These are phyloP conservation scores for Ophion ellenae DNA, from an alignment of 2,888 invertebrate genomes.

Conservation along the genomic window DNA sequence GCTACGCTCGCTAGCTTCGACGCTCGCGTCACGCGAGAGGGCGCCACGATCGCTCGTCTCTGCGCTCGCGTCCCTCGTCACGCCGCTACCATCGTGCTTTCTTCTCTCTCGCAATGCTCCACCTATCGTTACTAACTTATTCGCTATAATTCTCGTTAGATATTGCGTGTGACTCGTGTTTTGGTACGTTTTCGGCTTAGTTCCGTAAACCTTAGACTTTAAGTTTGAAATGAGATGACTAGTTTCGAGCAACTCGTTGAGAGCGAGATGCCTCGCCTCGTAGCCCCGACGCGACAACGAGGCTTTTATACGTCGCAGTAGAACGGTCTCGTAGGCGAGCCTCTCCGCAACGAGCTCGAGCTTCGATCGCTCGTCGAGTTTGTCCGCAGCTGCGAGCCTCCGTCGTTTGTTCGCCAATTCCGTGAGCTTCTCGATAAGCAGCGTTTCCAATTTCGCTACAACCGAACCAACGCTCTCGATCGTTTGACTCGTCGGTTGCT, in stretches of 20 bases:
- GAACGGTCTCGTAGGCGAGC: slow-evolving; percentile 91
- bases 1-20: slow-evolving; percentile 36
- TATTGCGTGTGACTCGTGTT: slow-evolving; percentile 86
- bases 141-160: slow-evolving; percentile 90
- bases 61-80: background rate
- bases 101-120: slow-evolving; percentile 28
- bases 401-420: slow-evolving; percentile 89
- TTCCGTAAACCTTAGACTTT: slow-evolving; percentile 85
- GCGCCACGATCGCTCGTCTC: slow-evolving; percentile 25
- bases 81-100: background rate
- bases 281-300: slow-evolving; percentile 73
- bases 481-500: slow-evolving; percentile 72
- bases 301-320: slow-evolving; percentile 85
- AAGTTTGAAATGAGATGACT: slow-evolving; percentile 90
- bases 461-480: slow-evolving; percentile 78
- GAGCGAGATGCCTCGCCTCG: slow-evolving; percentile 74
- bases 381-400: slow-evolving; percentile 87
- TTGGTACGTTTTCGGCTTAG: slow-evolving; percentile 82
- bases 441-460: slow-evolving; percentile 85
- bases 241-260: slow-evolving; percentile 89
- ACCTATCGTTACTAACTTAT: slow-evolving; percentile 86
- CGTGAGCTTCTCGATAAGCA: slow-evolving; percentile 88
- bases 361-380: slow-evolving; percentile 88
- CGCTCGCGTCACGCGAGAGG: slow-evolving; percentile 75
- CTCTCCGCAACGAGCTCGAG: slow-evolving; percentile 91